Percentiles rank a stretch among this genome's conserved stretches.
Evolutionary conservation across 2,113 vertebrate species (phyloP).

Genomic region (Tachysurus vachellii): DNA sequence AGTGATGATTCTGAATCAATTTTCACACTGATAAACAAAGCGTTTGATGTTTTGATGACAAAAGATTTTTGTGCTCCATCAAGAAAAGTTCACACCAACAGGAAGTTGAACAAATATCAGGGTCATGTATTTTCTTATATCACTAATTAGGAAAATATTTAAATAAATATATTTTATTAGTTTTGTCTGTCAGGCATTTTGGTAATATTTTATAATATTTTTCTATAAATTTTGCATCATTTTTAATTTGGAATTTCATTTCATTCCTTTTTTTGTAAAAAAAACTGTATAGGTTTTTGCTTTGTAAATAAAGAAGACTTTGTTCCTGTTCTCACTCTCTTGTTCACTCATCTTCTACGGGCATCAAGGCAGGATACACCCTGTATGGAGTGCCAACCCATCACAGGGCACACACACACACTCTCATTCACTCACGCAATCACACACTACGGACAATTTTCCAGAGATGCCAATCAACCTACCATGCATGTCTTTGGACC

Average conservation of each 20-base stretch:
- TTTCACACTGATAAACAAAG: not conserved
- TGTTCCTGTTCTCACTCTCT: too few relatives aligned
- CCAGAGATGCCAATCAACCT: too few relatives aligned
- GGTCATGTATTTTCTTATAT: not conserved
- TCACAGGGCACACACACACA: too few relatives aligned
- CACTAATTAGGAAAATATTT: not conserved
- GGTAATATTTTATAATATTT: not conserved
- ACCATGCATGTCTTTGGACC: too few relatives aligned
- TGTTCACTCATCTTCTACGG: too few relatives aligned
- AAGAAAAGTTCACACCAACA: not conserved
- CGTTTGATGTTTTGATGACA: not conserved
- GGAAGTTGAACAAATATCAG: not conserved
- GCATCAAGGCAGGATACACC: too few relatives aligned
- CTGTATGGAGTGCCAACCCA: too few relatives aligned
- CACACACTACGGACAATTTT: too few relatives aligned
- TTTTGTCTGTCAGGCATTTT: not conserved
- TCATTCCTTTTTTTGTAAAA: too few relatives aligned
- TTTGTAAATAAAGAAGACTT: not conserved
- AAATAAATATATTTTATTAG: not conserved
- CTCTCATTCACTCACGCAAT: too few relatives aligned
- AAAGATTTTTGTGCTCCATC: not conserved
- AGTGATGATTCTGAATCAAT: not conserved
- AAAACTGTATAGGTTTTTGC: not conserved
- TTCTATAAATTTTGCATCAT: too few relatives aligned
- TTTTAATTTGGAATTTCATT: too few relatives aligned